These are phyloP conservation scores for Hyposoter dolosus DNA, from an alignment of 2,888 invertebrate species.

Conservation along the genomic window DNA sequence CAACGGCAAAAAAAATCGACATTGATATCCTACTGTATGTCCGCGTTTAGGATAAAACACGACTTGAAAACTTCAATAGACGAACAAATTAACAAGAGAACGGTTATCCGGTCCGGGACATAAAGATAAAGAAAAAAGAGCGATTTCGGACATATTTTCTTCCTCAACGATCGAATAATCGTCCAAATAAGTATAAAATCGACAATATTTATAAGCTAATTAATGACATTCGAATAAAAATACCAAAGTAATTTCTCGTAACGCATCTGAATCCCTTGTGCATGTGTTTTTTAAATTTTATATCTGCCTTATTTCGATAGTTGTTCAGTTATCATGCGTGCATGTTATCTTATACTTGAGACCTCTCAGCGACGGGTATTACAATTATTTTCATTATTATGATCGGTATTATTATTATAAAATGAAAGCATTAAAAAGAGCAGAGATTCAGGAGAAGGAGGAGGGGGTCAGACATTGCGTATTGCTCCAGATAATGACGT, in stretches of 20 bases:
- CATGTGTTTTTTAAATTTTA: conserved; percentile 17
- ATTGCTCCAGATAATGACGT: conserved; percentile 76
- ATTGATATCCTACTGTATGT: conserved; percentile 49
- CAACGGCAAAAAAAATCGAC: conserved; percentile 41
- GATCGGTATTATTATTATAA: conserved; percentile 3
- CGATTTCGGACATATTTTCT: too few species aligned
- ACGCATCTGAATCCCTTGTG: conserved; percentile 15
- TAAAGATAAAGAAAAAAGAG: too few species aligned
- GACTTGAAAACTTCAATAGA: not conserved
- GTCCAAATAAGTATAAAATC: not conserved
- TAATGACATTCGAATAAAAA: not conserved
- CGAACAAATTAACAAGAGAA: not conserved
- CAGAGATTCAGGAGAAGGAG: conserved; percentile 9
- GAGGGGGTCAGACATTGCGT: conserved; percentile 37
- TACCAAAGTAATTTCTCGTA: not conserved
- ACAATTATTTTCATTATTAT: conserved; percentile 40
- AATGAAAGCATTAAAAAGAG: not conserved
- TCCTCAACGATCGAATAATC: not conserved
- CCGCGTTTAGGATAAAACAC: not conserved
- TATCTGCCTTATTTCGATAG: conserved; percentile 54
- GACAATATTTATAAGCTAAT: not conserved
- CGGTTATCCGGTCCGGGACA: not conserved
- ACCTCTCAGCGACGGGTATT: conserved; percentile 61
- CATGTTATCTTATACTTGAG: conserved; percentile 51
- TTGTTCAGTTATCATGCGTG: conserved; percentile 65